Percentiles rank a stretch among this genome's conserved stretches.
phyloP scores from a whole-genome alignment of 1,140 invertebrate genomes.

The Brachionus paranguensis region DNA sequence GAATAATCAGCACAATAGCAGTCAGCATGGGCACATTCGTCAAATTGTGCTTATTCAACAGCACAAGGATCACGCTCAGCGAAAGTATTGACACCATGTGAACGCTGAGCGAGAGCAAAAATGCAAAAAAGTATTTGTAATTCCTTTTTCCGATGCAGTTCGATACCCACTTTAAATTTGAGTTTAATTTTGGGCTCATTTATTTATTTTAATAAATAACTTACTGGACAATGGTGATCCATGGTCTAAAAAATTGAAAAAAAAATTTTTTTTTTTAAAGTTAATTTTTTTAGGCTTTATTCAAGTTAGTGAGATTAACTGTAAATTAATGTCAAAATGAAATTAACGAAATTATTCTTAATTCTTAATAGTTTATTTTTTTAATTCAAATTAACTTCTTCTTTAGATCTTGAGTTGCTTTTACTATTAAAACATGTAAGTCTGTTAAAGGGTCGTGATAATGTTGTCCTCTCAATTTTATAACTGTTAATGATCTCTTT shows the following conservation, averaged over 20 bases:
- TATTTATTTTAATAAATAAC: neutral
- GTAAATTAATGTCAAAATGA: too few species aligned
- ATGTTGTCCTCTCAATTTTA: too few species aligned
- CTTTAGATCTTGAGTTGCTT: too few species aligned
- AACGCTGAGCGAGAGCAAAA: conserved; percentile 89
- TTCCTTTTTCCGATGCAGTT: conserved; percentile 81
- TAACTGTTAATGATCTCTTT: too few species aligned
- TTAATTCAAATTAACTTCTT: too few species aligned
- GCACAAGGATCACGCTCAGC: conserved; percentile 60
- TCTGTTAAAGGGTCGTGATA: too few species aligned
- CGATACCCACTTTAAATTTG: conserved; percentile 24
- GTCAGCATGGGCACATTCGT: conserved; percentile 45
- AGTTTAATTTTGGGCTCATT: neutral
- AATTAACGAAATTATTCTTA: too few species aligned
- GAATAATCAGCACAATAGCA: conserved; percentile 75
- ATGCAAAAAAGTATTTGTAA: conserved; percentile 76
- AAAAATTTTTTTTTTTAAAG: neutral
- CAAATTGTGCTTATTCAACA: neutral
- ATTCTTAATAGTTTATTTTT: too few species aligned
- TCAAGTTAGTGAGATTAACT: neutral
- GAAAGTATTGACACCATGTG: conserved; percentile 89
- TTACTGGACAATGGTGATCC: conserved; percentile 91
- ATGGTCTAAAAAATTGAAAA: conserved; percentile 61
- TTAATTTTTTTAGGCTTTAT: neutral
- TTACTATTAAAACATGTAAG: too few species aligned